A percentile compares a stretch with the other conserved stretches of the same genome.
These are phyloP conservation scores for Nephrotoma appendiculata DNA, from an alignment of 2,888 invertebrate genomes.

Conservation along the genomic window DNA sequence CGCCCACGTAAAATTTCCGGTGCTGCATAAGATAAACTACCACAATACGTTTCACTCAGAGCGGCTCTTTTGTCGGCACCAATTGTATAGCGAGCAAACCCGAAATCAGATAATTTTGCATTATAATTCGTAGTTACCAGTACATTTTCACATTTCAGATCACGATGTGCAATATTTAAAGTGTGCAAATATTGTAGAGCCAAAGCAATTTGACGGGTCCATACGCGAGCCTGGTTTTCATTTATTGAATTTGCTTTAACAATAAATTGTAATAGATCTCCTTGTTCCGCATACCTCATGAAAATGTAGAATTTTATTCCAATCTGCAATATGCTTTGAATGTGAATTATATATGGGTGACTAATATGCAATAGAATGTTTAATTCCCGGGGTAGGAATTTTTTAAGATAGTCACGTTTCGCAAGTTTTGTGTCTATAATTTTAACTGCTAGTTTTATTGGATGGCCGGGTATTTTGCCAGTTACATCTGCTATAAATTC, in stretches of 20 bases:
- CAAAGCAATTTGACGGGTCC: constrained; percentile 54
- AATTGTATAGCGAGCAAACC: constrained; percentile 44
- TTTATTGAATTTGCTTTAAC: constrained; percentile 49
- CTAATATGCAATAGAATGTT: constrained; percentile 58
- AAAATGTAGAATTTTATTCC: constrained; percentile 59
- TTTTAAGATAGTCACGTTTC: constrained; percentile 60
- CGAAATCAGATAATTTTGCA: constrained; percentile 71
- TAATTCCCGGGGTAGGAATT: constrained; percentile 71
- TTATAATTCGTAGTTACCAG: constrained; percentile 57
- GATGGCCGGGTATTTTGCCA: constrained; percentile 11
- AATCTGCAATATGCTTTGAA: constrained; percentile 59
- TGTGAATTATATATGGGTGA: constrained; percentile 66
- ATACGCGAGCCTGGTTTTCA: constrained; percentile 51
- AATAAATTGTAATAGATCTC: constrained; percentile 61
- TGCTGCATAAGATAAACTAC: constrained; percentile 77
- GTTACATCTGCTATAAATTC: constrained; percentile 6
- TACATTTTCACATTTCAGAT: constrained; percentile 73
- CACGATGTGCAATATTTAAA: constrained; percentile 61
- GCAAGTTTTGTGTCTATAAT: constrained; percentile 56
- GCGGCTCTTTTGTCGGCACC: constrained; percentile 30
- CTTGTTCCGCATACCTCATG: constrained; percentile 63
- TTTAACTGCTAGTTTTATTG: constrained; percentile 49
- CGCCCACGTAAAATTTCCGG: constrained; percentile 67
- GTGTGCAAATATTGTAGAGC: constrained; percentile 57
- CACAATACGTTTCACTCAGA: constrained; percentile 69